Conservation (phyloP, 1,140 invertebrate genomes). For the Antheraea mylitta region DNA sequence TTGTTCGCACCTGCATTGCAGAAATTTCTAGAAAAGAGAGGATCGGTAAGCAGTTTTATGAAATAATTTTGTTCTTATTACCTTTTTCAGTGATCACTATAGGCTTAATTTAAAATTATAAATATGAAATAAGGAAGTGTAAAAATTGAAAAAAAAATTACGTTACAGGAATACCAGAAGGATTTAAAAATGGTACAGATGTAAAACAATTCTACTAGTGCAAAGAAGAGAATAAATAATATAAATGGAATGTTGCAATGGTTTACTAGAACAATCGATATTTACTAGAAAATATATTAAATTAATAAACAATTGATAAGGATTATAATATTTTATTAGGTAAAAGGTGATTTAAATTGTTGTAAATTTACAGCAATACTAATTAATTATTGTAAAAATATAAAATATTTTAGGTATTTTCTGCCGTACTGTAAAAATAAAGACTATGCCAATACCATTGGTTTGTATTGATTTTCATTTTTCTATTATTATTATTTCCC, state of each 20-base stretch:
- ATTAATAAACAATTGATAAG: too few relatives aligned
- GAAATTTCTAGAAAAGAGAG: not conserved
- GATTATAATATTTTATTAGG: too few relatives aligned
- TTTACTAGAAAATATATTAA: too few relatives aligned
- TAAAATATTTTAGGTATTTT: not conserved
- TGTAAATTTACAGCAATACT: too few relatives aligned
- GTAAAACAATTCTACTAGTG: not conserved
- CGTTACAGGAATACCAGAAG: constrained; percentile 7
- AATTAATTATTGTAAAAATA: not conserved
- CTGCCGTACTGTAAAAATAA: too few relatives aligned
- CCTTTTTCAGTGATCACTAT: too few relatives aligned
- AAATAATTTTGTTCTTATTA: not conserved
- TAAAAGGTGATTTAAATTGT: too few relatives aligned
- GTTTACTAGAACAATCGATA: too few relatives aligned
- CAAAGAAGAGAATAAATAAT: too few relatives aligned
- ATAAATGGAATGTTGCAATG: too few relatives aligned
- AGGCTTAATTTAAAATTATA: too few relatives aligned
- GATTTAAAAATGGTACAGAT: constrained; percentile 8
- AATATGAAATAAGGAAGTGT: too few relatives aligned
- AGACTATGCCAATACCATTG: not conserved
- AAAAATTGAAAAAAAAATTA: not conserved
- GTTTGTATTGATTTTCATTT: not conserved
- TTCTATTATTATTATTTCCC: not conserved
- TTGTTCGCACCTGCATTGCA: not conserved
- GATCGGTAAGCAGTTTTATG: not conserved